Percentiles rank a stretch among this genome's conserved stretches.
phyloP scores from a whole-genome alignment of 2,888 invertebrate species.

The Mythimna pallens region DNA sequence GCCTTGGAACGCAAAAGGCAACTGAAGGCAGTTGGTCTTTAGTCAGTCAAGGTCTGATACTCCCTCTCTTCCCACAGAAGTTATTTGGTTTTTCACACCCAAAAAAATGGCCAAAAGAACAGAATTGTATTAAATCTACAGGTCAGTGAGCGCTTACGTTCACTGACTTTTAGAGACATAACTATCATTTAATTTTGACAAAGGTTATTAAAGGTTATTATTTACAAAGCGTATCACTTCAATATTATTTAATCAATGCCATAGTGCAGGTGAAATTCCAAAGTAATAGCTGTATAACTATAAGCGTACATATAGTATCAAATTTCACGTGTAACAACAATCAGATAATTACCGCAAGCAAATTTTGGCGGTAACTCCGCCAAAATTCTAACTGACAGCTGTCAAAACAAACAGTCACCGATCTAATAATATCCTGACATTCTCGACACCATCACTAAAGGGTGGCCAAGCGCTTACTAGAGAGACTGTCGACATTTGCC shows the following conservation, averaged over 20 bases:
- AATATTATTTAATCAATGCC: not conserved
- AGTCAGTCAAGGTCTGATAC: not conserved
- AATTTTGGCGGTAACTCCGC: too few relatives aligned
- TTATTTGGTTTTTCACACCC: not conserved
- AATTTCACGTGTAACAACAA: not conserved
- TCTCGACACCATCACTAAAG: conserved; percentile 47
- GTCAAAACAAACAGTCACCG: conserved; percentile 51
- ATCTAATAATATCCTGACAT: conserved; percentile 34
- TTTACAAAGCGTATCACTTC: too few relatives aligned
- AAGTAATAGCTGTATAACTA: not conserved
- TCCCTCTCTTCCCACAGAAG: not conserved
- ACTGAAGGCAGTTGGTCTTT: not conserved
- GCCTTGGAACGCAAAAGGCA: too few relatives aligned
- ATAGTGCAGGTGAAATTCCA: not conserved
- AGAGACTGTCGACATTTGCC: conserved; percentile 19
- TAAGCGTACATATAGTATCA: too few relatives aligned
- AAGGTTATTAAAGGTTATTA: too few relatives aligned
- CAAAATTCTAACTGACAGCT: conserved; percentile 44
- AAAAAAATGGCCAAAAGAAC: not conserved
- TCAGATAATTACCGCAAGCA: not conserved
- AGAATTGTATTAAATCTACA: not conserved
- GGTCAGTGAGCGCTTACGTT: too few relatives aligned
- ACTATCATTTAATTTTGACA: conserved; percentile 2
- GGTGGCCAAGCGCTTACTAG: conserved; percentile 18
- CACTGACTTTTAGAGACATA: too few relatives aligned